Percentiles rank a stretch among this genome's conserved stretches.
Conservation (phyloP, 1,140 invertebrate genomes). For the Drosophila tani region DNA sequence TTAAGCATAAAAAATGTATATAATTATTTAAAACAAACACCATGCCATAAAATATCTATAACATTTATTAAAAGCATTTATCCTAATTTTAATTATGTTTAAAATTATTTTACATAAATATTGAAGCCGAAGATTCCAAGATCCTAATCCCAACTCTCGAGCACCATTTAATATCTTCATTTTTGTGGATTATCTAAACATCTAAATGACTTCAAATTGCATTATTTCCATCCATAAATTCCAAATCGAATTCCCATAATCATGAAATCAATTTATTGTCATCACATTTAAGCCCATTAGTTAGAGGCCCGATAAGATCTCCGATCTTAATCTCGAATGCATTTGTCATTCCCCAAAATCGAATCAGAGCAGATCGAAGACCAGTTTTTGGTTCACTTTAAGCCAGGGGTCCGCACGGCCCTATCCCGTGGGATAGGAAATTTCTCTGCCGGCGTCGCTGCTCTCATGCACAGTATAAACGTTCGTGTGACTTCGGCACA, state of each 20-base stretch:
- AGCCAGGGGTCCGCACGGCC: no score
- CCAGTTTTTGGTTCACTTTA: slow-evolving; percentile 15
- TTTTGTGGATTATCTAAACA: slow-evolving; percentile 5
- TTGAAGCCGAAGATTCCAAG: not conserved
- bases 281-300: slow-evolving; percentile 57
- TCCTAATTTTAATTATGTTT: no score
- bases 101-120: no score
- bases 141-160: slow-evolving; percentile 1
- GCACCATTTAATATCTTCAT: slow-evolving; percentile 23
- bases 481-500: no score
- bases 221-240: slow-evolving; percentile 40
- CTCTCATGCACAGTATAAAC: no score
- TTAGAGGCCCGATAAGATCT: slow-evolving; percentile 32
- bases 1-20: no score
- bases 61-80: no score
- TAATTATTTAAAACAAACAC: no score
- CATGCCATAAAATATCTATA: no score
- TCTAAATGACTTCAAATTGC: slow-evolving; percentile 46
- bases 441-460: no score
- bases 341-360: slow-evolving; percentile 44
- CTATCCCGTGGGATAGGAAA: no score
- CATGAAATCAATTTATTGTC: slow-evolving; percentile 52
- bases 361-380: slow-evolving; percentile 51
- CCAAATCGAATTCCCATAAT: slow-evolving; percentile 33
- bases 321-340: slow-evolving; percentile 42